Evolutionary conservation across 2,797 vertebrate genomes (phyloP).

Genomic region (Cryptoblepharus egeriae): DNA sequence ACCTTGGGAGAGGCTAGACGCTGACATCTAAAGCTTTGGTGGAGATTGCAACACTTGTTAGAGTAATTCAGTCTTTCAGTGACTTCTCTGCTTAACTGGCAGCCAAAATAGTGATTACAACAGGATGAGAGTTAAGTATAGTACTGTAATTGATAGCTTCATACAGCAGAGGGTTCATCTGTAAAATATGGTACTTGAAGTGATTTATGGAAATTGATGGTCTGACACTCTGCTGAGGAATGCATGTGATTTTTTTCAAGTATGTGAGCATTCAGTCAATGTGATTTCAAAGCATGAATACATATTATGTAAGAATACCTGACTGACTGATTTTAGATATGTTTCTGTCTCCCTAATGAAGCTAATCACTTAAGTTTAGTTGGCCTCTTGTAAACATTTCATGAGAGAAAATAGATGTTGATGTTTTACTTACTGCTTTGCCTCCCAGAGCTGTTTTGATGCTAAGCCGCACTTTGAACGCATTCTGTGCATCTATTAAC

Average conservation of each 20-base stretch:
- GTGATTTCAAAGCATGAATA: conserved; percentile 27
- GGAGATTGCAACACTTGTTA: background rate
- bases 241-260: conserved; percentile 12
- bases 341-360: conserved; percentile 15
- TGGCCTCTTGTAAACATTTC: conserved; percentile 35
- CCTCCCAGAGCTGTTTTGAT: conserved; percentile 88
- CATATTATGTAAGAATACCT: conserved; percentile 10
- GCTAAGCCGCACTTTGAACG: conserved; percentile 92
- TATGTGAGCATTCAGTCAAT: conserved; percentile 32
- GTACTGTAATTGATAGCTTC: conserved; percentile 26
- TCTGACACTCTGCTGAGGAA: conserved; percentile 30
- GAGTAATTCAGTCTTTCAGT: conserved; percentile 16
- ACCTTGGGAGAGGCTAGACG: background rate
- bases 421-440: conserved; percentile 86
- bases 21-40: background rate
- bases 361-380: conserved; percentile 10
- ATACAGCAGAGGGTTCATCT: conserved; percentile 1
- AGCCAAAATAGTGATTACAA: background rate
- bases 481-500: conserved; percentile 78
- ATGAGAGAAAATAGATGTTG: conserved; percentile 39
- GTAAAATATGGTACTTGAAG: conserved; percentile 3
- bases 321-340: conserved; percentile 29
- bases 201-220: background rate
- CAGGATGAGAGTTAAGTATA: background rate
- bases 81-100: background rate